These are phyloP conservation scores for Lophotriccus pileatus DNA, from an alignment of 2,797 vertebrate species.

Conservation along the genomic window DNA sequence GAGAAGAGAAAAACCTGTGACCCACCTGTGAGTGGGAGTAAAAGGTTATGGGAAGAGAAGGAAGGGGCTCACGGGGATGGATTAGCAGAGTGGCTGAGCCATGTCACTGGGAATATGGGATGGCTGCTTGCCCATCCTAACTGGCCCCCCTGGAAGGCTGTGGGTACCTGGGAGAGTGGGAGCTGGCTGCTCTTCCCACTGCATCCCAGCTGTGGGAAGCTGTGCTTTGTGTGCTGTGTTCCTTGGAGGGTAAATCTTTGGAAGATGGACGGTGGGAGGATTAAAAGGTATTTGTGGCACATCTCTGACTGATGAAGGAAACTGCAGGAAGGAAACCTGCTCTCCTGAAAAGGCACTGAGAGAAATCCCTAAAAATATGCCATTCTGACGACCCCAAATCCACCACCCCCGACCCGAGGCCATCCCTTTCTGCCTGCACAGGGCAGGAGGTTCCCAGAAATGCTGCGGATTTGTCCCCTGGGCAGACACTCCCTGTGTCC, in stretches of 20 bases:
- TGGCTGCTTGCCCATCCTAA: not conserved
- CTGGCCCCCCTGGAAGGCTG: accelerated
- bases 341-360: not conserved
- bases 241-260: not conserved
- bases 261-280: not conserved
- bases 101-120: accelerated
- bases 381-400: not conserved
- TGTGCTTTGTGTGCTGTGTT: not conserved
- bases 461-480: accelerated
- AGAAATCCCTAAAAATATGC: not conserved
- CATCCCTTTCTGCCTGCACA: not conserved
- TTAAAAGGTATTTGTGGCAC: not conserved
- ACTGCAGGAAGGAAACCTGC: not conserved
- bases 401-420: not conserved
- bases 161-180: not conserved
- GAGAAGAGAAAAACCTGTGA: not conserved
- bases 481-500: not conserved
- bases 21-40: not conserved
- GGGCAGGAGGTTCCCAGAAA: not conserved
- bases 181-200: not conserved
- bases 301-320: not conserved
- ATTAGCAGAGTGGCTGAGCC: not conserved
- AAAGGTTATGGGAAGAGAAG: not conserved
- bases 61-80: not conserved
- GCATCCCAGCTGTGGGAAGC: not conserved